Evolutionary conservation across 2,888 invertebrate genomes (phyloP), one percentile per base, ranked within the genome.

Genomic region (Mimumesa dahlbomi): DNA sequence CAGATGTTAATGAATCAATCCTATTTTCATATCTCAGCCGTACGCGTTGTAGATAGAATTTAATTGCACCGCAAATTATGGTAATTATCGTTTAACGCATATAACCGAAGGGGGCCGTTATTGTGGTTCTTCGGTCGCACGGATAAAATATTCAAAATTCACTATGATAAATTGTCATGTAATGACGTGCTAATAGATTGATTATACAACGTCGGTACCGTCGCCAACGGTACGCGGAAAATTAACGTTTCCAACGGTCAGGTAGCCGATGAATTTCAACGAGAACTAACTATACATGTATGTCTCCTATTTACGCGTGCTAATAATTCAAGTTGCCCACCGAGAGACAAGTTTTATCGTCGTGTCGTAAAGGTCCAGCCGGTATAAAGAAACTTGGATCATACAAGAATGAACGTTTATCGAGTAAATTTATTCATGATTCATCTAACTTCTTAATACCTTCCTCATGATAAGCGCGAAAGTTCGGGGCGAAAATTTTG

Each of bases 371-470:
- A 40, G 57, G 68, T 54, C 58, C 69, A 43, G 42, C 31, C 45
- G 53, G 36, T 65, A 62, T 65, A 62, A 75, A 58, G 73, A 75
- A 76, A 75, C 66, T 77, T 76, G 59, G 57, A 63, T 54, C 43
- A 67, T 58, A 70, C 54, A 64, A 65, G 70, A 57, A 54, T 58
- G 64, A 73, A 64, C 70, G 67, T 77, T 76, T 67, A 70, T 53
- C 67, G 73, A 64, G 43, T 61, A 70, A 77, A 77, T 76, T 76
- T 77, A 77, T 77, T 77, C 77, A 77, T 76, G 73, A 77, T 77
- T 77, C 77, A 76, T 77, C 77, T 67, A 77, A 77, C 73, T 77
- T 77, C 53, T 68, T 71, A 58, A 71, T 63, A 71, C 68, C 34
- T 31, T 46, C 13, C 38, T 22, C 40, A 36, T 14, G 57, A 53